Evolutionary conservation across 2,797 vertebrate genomes (phyloP), one percentile per base, ranked within the genome.

Genomic region (Aselliscus stoliczkanus): DNA sequence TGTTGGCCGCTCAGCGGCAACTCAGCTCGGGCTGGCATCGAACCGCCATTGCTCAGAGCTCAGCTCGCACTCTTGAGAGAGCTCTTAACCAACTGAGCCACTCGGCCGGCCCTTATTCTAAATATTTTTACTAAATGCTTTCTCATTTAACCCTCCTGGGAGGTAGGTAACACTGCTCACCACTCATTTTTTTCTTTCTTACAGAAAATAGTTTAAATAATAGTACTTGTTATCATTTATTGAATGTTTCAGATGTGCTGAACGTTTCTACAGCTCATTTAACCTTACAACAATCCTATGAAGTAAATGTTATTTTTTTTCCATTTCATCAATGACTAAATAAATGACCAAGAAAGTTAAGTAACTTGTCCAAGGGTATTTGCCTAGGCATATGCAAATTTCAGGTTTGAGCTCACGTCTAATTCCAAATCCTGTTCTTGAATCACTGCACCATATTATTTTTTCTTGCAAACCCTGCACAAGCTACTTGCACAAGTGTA

Each of bases 251-350:
- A 34, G 4, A 62, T 50, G 11, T 67, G 25, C 70, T 67, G 14
- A 31, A 60, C 75, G 62, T 31, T 89, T 95, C 84, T 94, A 67
- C 11, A 86, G 87, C 47, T 76, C 42, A 23, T 81, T 92, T 81
- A 95, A 58, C 77, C 18, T 93, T 91, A 70, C 3, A 80, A 52
- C 7, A 95, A n/a, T 88, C 31, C 42, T 70, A 77, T 47, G 21
- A 96, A 47, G 42, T 77, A 54, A 77, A 82, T 95, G 15, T 29
- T 64, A 69, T 84, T 94, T 92, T 84, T 17, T 97, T 73, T 25
- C 54, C 27, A 29, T 94, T 81, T 75, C 27, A 80, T 83, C 52
- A 75, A 31, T n/a, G n/a, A 88, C 12, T 18, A 93, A 79, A 25
- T 58, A 84, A 86, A 39, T 62, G 47, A 69, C 25, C 5, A 62